These are phyloP conservation scores for Naja naja DNA, from an alignment of 2,113 vertebrate genomes.

Conservation along the genomic window DNA sequence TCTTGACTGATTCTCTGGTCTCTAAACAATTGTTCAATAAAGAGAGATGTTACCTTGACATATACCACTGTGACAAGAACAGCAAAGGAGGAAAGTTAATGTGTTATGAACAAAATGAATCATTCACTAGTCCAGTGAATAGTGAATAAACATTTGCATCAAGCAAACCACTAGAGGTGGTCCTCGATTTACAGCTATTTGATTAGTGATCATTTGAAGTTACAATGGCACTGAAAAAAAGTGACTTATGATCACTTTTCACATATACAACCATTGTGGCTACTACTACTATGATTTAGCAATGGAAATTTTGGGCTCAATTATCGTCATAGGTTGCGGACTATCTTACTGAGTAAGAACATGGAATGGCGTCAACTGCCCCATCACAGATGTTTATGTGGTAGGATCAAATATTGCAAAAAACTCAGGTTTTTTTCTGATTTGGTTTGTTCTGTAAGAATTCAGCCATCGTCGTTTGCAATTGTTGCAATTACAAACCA, in stretches of 20 bases:
- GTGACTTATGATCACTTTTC: background rate
- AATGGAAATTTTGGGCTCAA: background rate
- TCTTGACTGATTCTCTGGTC: conserved; percentile 98
- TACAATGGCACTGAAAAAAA: background rate
- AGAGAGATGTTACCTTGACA: background rate
- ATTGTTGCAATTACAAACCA: background rate
- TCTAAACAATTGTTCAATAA: conserved; percentile 63
- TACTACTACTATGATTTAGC: too few relatives aligned
- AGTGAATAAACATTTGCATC: background rate
- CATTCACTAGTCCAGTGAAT: background rate
- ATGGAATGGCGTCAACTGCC: background rate
- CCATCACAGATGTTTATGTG: background rate
- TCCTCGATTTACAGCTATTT: background rate
- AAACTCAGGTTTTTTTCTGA: background rate
- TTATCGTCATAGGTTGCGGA: background rate
- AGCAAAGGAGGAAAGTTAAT: background rate
- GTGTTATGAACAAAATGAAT: background rate
- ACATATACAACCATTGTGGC: background rate
- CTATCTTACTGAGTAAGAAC: background rate
- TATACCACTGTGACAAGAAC: background rate
- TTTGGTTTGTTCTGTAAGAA: background rate
- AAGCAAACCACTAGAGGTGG: background rate
- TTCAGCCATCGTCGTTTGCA: background rate
- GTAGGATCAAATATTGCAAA: background rate
- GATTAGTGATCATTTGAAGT: background rate